Evolutionary conservation across 2,113 vertebrate species (phyloP).

Genomic region (Podarcis cretensis): DNA sequence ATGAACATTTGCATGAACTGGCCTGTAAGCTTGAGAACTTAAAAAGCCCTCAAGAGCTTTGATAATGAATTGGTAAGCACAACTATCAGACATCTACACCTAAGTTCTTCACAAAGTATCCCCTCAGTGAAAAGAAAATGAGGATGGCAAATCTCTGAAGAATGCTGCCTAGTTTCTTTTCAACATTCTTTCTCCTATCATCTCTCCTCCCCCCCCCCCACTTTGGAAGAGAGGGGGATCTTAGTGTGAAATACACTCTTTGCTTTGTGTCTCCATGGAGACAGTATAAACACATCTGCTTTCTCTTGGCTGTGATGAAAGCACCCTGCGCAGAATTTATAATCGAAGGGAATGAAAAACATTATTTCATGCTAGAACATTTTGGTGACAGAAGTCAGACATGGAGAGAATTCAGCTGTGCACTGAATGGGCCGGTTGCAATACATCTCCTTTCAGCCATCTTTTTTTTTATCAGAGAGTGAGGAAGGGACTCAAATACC

Average conservation of each 20-base stretch:
- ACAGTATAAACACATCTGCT: conserved; percentile 74
- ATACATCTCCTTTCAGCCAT: background rate
- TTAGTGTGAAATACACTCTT: conserved; percentile 42
- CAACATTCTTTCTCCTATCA: conserved; percentile 25
- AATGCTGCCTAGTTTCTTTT: conserved; percentile 39
- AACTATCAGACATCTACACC: background rate
- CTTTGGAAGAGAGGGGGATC: conserved; percentile 61
- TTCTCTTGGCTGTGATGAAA: conserved; percentile 43
- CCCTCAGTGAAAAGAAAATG: conserved; percentile 26
- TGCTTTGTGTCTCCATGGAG: conserved; percentile 72
- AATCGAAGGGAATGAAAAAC: conserved; percentile 21
- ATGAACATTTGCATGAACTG: background rate
- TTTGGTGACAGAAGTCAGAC: conserved; percentile 7
- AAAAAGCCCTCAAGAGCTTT: background rate
- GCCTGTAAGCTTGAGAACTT: background rate
- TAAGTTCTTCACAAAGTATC: conserved; percentile 29
- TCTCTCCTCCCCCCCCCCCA: conserved; percentile 17
- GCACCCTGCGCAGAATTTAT: conserved; percentile 44
- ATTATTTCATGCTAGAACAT: conserved; percentile 23
- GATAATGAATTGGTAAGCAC: background rate
- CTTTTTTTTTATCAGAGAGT: background rate
- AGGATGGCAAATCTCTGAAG: conserved; percentile 13
- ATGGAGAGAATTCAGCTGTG: conserved; percentile 21
- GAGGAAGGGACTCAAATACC: background rate
- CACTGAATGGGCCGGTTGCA: background rate